These are phyloP conservation scores for Coremacera marginata DNA, from an alignment of 2,888 invertebrate species.

Conservation along the genomic window DNA sequence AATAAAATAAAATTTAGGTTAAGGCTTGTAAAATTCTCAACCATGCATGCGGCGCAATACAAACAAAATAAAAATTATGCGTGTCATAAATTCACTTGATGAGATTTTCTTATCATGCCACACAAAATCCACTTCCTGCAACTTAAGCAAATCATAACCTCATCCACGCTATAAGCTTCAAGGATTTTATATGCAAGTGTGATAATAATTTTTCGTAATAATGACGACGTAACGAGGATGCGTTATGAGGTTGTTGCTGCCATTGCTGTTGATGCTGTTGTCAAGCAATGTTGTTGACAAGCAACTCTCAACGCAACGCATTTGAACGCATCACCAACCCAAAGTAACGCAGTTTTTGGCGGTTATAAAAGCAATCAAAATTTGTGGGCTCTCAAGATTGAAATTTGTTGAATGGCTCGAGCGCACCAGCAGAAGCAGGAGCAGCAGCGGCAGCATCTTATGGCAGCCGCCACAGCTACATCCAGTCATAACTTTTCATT, in stretches of 20 bases:
- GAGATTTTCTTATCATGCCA: conserved; percentile 56
- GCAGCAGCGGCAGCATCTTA: too few species aligned
- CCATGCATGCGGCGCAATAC: conserved; percentile 51
- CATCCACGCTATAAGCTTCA: not conserved
- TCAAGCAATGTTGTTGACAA: not conserved
- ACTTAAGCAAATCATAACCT: conserved; percentile 3
- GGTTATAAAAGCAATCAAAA: conserved; percentile 59
- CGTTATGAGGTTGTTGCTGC: conserved; percentile 19
- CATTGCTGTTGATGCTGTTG: not conserved
- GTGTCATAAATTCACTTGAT: conserved; percentile 63
- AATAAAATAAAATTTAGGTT: not conserved
- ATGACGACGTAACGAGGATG: conserved; percentile 55
- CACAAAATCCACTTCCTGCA: conserved; percentile 25
- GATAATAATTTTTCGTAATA: conserved; percentile 64
- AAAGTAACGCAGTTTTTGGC: conserved; percentile 38
- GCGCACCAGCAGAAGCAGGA: not conserved
- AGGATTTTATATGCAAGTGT: conserved; percentile 44
- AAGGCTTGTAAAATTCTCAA: not conserved
- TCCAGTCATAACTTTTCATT: conserved; percentile 24
- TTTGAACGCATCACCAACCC: conserved; percentile 7
- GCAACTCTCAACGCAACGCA: conserved; percentile 15
- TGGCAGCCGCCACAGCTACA: not conserved
- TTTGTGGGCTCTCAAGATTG: conserved; percentile 41
- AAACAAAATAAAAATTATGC: conserved; percentile 63
- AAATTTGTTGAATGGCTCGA: conserved; percentile 13